Evolutionary conservation across 1,140 invertebrate genomes (phyloP), one percentile per base, ranked within the genome.

Genomic region (Drosophila pachea): DNA sequence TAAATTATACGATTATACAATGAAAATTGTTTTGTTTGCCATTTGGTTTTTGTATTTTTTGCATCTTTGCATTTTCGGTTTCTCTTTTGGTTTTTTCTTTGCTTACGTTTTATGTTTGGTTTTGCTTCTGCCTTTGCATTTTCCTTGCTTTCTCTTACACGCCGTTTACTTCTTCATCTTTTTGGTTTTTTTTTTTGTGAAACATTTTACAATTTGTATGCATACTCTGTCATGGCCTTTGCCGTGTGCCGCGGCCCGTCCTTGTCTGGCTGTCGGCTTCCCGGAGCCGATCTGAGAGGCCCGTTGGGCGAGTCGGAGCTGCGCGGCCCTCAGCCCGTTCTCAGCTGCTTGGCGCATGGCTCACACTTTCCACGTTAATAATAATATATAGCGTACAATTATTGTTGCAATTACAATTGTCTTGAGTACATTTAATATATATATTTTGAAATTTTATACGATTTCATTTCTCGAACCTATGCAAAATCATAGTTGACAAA

Each of bases 341-440:
- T 16, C 50, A 45, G 47, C 49, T 54, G 50, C 56, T 63, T 64
- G 54, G 50, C 66, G 35, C 60, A 68, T 52, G 64, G 61, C 45
- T 53, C 45, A 60, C 53, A 58, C 47, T 55, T 81, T 82, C 66
- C 74, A 82, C 70, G 71, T 75, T 84, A 79, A 76, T 84, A 84
- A 84, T 84, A 83, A 77, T 86, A 86, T 79, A 78, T 86, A 88
- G 86, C 78, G 86, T 88, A 88, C 87, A 88, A 88, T 88, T 88
- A 88, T 88, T 88, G 87, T 88, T 88, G 86, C 86, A 88, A 88
- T 88, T 88, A 88, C 87, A 88, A 88, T 88, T 88, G 82, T 88
- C 86, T 87, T 84, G 87, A 88, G 87, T 88, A 88, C 87, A 88
- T 88, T 82, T 81, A 86, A 88, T 78, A 88, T 78, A 88, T 87